Percentiles rank a stretch among this genome's conserved stretches.
phyloP scores from a whole-genome alignment of 35 echinoderm and acorn worm genomes.

The Heliocidaris tuberculata region DNA sequence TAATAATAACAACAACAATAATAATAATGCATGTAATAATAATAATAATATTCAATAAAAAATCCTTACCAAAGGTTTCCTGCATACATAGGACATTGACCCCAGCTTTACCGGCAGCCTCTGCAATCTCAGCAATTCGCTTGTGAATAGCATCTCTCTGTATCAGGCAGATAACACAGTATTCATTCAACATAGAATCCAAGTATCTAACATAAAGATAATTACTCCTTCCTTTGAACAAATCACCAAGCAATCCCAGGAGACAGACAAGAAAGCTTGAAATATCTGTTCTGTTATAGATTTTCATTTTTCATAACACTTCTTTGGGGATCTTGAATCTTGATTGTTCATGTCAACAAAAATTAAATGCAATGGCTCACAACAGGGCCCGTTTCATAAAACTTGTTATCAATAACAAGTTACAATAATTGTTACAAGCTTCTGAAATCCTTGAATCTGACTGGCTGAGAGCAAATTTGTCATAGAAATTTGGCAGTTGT shows the following conservation, averaged over 20 bases:
- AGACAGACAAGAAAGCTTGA: not conserved
- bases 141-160: constrained; percentile 81
- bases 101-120: constrained; percentile 72
- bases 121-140: constrained; percentile 84
- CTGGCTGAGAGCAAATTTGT: no score
- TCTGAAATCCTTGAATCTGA: no score
- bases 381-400: no score
- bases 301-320: no score
- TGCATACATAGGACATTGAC: constrained; percentile 97
- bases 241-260: not conserved
- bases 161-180: not conserved
- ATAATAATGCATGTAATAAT: no score
- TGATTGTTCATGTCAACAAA: no score
- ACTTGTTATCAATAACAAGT: no score
- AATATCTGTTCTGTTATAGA: not conserved
- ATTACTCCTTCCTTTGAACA: not conserved
- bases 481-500: no score
- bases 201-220: not conserved
- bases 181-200: not conserved
- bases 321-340: no score
- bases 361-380: no score
- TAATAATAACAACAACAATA: no score
- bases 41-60: not conserved
- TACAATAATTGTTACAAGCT: no score
- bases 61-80: constrained; percentile 93